A percentile compares a stretch with the other conserved stretches of the same genome.
Evolutionary conservation across 2,113 vertebrate species (phyloP).

Genomic region (Notechis scutatus): DNA sequence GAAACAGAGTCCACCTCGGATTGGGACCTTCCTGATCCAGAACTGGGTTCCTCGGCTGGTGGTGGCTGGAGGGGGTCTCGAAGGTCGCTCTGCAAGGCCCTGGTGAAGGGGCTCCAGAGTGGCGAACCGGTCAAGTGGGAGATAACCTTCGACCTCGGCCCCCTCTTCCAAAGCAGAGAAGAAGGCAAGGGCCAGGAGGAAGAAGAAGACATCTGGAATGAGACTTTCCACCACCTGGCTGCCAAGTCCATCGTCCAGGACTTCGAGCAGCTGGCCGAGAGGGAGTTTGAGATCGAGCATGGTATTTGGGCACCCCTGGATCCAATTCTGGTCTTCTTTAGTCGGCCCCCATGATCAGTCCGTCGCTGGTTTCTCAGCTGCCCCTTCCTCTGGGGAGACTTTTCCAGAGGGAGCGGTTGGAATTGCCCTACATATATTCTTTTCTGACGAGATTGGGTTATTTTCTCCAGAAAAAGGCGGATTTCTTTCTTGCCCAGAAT

Average conservation of each 20-base stretch:
- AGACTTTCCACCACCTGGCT: conserved; percentile 93
- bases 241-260: conserved; percentile 88
- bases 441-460: not conserved
- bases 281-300: conserved; percentile 87
- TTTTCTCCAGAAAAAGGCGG: not conserved
- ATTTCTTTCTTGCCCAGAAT: not conserved
- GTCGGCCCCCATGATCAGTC: no score
- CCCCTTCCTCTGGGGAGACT: not conserved
- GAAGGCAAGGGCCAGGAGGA: conserved; percentile 64
- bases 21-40: conserved; percentile 47
- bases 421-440: not conserved
- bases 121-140: conserved; percentile 84
- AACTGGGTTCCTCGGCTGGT: fast-evolving
- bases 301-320: conserved; percentile 60
- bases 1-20: conserved; percentile 55
- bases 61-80: not conserved
- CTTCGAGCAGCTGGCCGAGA: conserved; percentile 87
- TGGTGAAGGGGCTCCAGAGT: conserved; percentile 83
- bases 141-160: conserved; percentile 81
- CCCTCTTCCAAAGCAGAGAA: conserved; percentile 73
- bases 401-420: not conserved
- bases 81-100: conserved; percentile 74
- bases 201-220: conserved; percentile 82
- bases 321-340: no score
- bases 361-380: not conserved